These are phyloP conservation scores for Planococcus citri DNA, from an alignment of 1,140 invertebrate species.

Conservation along the genomic window DNA sequence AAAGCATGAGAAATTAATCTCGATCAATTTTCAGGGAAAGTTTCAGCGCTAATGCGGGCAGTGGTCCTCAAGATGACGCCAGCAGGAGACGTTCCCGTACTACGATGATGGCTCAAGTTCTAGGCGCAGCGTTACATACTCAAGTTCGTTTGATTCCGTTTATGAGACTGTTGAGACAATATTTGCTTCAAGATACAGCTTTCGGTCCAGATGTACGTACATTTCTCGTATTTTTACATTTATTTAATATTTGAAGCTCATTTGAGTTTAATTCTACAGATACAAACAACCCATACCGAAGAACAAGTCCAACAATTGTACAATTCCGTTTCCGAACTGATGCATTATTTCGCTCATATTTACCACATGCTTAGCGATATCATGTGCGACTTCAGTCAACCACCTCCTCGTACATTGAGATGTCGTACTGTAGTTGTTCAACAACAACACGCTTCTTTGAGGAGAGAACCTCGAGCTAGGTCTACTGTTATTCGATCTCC, in stretches of 20 bases:
- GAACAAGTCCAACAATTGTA: constrained; percentile 44
- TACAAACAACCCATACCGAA: not conserved
- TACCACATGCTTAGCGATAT: constrained; percentile 80
- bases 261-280: not conserved
- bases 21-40: not conserved
- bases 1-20: not conserved
- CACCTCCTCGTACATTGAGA: constrained; percentile 53
- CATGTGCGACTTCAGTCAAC: constrained; percentile 52
- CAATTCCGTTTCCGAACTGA: constrained; percentile 57
- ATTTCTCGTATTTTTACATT: not conserved
- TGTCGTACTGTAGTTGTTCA: constrained; percentile 61
- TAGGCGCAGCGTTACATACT: not conserved
- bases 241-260: not conserved
- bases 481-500: not conserved
- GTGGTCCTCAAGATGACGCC: not conserved
- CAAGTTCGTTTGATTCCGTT: constrained; percentile 5
- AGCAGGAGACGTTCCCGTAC: not conserved
- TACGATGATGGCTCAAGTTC: not conserved
- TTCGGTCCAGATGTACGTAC: constrained; percentile 9
- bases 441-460: constrained; percentile 35
- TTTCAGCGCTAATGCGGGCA: not conserved
- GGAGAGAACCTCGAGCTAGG: not conserved
- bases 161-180: constrained; percentile 8
- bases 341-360: constrained; percentile 74
- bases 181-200: constrained; percentile 1